A percentile compares a stretch with the other conserved stretches of the same genome.
Evolutionary conservation across 2,888 invertebrate species (phyloP).

Genomic region (Euproctis similis): DNA sequence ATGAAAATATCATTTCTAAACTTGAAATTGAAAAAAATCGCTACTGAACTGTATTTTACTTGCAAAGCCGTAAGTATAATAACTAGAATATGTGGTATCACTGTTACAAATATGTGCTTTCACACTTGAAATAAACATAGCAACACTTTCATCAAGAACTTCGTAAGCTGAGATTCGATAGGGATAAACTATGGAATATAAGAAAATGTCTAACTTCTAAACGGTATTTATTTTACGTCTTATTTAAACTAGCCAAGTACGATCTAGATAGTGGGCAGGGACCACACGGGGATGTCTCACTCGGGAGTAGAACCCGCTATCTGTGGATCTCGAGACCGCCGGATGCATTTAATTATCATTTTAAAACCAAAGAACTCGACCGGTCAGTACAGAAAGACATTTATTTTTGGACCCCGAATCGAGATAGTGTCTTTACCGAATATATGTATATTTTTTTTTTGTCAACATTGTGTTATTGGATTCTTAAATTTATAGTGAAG

Average conservation of each 20-base stretch:
- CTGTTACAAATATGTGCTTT: neutral
- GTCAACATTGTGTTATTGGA: neutral
- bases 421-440: conserved; percentile 6
- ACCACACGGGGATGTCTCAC: conserved; percentile 65
- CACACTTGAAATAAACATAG: conserved; percentile 5
- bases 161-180: conserved; percentile 16
- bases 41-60: too few species aligned
- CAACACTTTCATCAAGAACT: conserved; percentile 13
- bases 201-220: conserved; percentile 23
- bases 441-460: conserved; percentile 7
- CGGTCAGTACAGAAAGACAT: conserved; percentile 30
- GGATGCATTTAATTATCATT: conserved; percentile 43
- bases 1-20: too few species aligned
- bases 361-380: conserved; percentile 36
- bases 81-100: too few species aligned
- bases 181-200: conserved; percentile 20
- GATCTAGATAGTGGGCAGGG: conserved; percentile 58
- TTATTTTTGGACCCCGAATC: conserved; percentile 28
- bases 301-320: conserved; percentile 51
- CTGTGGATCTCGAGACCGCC: conserved; percentile 46
- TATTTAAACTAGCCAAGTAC: conserved; percentile 29
- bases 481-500: conserved; percentile 4
- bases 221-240: conserved; percentile 26
- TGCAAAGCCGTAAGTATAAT: too few species aligned
- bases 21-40: too few species aligned